These are phyloP conservation scores for Lepidurus packardi DNA, from an alignment of 1,140 invertebrate species.

Conservation along the genomic window DNA sequence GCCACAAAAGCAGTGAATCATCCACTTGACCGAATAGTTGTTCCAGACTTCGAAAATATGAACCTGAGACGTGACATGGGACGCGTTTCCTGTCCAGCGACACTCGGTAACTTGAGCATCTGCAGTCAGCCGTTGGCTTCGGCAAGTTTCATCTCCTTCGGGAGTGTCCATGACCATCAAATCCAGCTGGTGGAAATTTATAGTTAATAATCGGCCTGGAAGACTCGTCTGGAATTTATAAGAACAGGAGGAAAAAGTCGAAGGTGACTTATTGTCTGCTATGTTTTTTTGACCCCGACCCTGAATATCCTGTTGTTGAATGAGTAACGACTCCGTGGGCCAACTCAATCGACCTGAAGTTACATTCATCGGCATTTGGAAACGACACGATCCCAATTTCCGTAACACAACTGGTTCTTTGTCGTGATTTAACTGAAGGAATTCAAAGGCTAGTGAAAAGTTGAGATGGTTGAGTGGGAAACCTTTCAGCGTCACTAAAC, in stretches of 20 bases:
- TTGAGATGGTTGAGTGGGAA: slow-evolving; percentile 19
- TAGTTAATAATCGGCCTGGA: not conserved
- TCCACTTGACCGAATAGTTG: slow-evolving; percentile 14
- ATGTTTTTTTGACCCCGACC: not conserved
- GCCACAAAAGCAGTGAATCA: slow-evolving; percentile 7
- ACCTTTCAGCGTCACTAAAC: slow-evolving; percentile 21
- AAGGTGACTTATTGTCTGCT: not conserved
- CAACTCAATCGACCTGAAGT: not conserved
- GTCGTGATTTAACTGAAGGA: not conserved
- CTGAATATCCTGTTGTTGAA: not conserved
- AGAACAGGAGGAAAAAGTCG: not conserved
- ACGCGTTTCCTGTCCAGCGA: not conserved
- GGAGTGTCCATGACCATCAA: not conserved
- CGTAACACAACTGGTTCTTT: not conserved
- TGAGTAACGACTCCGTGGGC: not conserved
- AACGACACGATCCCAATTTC: not conserved
- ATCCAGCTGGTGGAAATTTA: slow-evolving; percentile 22
- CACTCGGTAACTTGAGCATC: not conserved
- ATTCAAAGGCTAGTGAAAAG: slow-evolving; percentile 22
- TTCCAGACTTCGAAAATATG: slow-evolving; percentile 15
- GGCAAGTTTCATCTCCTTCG: not conserved
- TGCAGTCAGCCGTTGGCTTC: not conserved
- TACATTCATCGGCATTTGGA: not conserved
- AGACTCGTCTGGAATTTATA: not conserved
- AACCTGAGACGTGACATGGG: slow-evolving; percentile 11